phyloP scores from a whole-genome alignment of 2,113 vertebrate species.

The Epinephelus moara region DNA sequence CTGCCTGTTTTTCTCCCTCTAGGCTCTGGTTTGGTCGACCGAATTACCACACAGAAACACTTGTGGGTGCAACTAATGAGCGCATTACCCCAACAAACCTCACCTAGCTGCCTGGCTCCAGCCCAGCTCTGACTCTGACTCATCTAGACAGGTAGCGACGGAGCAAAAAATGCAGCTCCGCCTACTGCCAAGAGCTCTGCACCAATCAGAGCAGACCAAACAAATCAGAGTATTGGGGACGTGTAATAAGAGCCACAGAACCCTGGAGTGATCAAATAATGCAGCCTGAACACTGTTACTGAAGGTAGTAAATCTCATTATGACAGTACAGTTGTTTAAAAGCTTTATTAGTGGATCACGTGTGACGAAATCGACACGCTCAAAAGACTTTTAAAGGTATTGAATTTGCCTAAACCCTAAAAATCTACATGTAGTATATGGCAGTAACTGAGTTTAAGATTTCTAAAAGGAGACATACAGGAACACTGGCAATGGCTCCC shows the following conservation, averaged over 20 bases:
- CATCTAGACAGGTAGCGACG: conserved; percentile 51
- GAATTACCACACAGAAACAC: conserved; percentile 60
- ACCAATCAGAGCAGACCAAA: conserved; percentile 39
- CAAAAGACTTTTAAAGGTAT: neutral
- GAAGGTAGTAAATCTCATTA: conserved; percentile 6
- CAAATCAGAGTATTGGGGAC: conserved; percentile 28
- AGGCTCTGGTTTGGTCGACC: conserved; percentile 43
- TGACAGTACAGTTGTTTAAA: neutral
- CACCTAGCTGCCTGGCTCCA: conserved; percentile 39
- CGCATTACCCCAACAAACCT: conserved; percentile 41
- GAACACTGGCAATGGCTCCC: neutral
- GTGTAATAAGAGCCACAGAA: neutral
- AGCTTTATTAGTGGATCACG: neutral
- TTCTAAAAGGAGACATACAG: neutral
- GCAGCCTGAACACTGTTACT: neutral
- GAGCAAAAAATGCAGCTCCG: conserved; percentile 46
- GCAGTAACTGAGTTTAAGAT: neutral
- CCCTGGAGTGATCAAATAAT: conserved; percentile 26
- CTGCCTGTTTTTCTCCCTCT: conserved; percentile 11
- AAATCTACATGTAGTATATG: neutral
- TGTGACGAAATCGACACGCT: neutral
- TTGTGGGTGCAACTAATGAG: conserved; percentile 63
- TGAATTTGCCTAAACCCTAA: no score
- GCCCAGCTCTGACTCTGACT: conserved; percentile 8
- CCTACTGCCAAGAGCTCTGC: conserved; percentile 11